These are phyloP conservation scores for Eristalis pertinax DNA, from an alignment of 2,888 invertebrate species.

Conservation along the genomic window DNA sequence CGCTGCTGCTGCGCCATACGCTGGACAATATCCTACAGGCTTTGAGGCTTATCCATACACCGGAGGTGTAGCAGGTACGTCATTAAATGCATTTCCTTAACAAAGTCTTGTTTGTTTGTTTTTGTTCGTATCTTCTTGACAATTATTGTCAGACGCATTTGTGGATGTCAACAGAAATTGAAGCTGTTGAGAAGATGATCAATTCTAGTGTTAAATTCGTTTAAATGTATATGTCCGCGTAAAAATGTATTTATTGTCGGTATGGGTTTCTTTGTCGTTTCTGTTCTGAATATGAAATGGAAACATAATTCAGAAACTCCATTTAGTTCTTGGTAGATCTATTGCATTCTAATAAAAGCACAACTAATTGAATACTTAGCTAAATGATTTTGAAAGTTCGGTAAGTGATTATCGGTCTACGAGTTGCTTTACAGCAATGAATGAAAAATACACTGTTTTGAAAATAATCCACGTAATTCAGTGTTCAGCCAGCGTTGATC, in stretches of 20 bases:
- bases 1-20: constrained; percentile 63
- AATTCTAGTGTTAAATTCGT: not conserved
- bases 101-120: not conserved
- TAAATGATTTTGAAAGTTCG: too few species aligned
- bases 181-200: not conserved
- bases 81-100: constrained; percentile 16
- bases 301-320: too few species aligned
- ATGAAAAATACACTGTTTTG: too few species aligned
- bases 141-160: not conserved
- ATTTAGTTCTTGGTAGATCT: too few species aligned
- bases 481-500: too few species aligned
- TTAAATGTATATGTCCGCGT: not conserved
- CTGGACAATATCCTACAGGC: constrained; percentile 61
- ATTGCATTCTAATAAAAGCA: too few species aligned
- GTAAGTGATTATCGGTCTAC: too few species aligned
- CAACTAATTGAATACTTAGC: too few species aligned
- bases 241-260: not conserved
- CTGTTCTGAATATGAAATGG: not conserved
- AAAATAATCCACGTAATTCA: too few species aligned
- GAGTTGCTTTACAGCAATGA: too few species aligned
- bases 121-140: not conserved
- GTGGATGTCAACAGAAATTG: not conserved
- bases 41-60: constrained; percentile 67
- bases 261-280: not conserved
- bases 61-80: constrained; percentile 62